Evolutionary conservation across 2,113 vertebrate genomes (phyloP).

Genomic region (Sinocyclocheilus rhinocerous): DNA sequence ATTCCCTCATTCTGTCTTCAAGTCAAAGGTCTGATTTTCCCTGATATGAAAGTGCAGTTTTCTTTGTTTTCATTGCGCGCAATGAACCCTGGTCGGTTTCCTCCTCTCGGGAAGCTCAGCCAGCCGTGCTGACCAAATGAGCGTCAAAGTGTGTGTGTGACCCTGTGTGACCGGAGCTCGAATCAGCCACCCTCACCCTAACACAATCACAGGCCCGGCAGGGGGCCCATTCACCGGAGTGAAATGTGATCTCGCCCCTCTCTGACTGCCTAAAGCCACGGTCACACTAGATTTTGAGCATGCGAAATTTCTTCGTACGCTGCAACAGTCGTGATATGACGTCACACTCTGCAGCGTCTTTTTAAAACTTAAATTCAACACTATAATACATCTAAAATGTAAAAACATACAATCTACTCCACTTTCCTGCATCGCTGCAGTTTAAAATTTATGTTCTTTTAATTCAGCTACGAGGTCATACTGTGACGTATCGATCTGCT

Average conservation of each 20-base stretch:
- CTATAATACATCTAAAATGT: too few relatives aligned
- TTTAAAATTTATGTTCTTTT: too few relatives aligned
- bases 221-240: constrained; percentile 51
- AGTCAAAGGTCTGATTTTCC: background rate
- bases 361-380: too few relatives aligned
- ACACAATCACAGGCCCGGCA: constrained; percentile 58
- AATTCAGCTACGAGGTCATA: too few relatives aligned
- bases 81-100: constrained; percentile 16
- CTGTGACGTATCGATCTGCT: too few relatives aligned
- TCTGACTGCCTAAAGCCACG: background rate
- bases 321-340: too few relatives aligned
- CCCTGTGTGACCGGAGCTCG: constrained; percentile 61
- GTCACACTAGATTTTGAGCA: background rate
- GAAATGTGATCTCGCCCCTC: constrained; percentile 34
- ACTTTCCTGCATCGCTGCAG: too few relatives aligned
- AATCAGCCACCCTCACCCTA: constrained; percentile 58
- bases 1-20: background rate
- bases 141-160: constrained; percentile 42
- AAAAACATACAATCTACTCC: too few relatives aligned
- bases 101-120: background rate
- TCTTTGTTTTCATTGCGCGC: constrained; percentile 14
- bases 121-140: background rate
- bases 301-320: too few relatives aligned
- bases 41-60: background rate
- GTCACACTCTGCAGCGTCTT: too few relatives aligned